Base-by-base conservation (phyloP, 2,113 vertebrate genomes). In the Monopterus albus region DNA sequence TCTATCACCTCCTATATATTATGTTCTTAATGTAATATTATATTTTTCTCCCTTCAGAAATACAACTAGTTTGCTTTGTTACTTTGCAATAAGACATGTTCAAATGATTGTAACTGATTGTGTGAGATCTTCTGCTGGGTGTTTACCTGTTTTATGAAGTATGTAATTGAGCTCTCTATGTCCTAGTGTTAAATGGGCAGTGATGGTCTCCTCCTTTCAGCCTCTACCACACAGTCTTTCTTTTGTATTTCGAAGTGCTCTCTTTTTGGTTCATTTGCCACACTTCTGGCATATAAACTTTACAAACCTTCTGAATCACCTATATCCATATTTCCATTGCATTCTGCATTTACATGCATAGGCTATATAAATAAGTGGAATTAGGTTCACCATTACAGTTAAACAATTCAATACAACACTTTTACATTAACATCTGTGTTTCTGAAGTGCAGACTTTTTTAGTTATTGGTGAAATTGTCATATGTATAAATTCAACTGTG, bases 141-240 rank as follows among this genome's bases (percentile, higher is more conserved):
- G 76, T 85, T 73, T 79, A 82, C 64, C 75, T 79, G 68, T 64
- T 84, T 75, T 83, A 83, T 74, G 78, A 75, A 64, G 67, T 77
- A 77, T 85, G 79, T 83, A 85, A 85, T 75, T 78, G 71, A 85
- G 61, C 56, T 51, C 21, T 70, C 49, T 62, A 20, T 65, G 65
- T 51, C 63, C 52, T 70, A 42, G 75, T 39, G 11, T 76, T 80
- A 46, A 75, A 85, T 10, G 5, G 33, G 42, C 72, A 82, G 72
- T 72, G 64, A 68, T 6, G 45, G 20, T 60, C 39, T 75, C 73
- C 36, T 57, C 55, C 52, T 52, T 65, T 21, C 42, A 28, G 46
- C 38, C 56, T 67, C 23, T 51, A 33, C 28, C n/a, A 11, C 5
- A 17, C 42, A 53, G 46, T 60, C n/a, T 45, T 58, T 20, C 67